phyloP scores from a whole-genome alignment of 2,113 vertebrate species.

The Prinia subflava region DNA sequence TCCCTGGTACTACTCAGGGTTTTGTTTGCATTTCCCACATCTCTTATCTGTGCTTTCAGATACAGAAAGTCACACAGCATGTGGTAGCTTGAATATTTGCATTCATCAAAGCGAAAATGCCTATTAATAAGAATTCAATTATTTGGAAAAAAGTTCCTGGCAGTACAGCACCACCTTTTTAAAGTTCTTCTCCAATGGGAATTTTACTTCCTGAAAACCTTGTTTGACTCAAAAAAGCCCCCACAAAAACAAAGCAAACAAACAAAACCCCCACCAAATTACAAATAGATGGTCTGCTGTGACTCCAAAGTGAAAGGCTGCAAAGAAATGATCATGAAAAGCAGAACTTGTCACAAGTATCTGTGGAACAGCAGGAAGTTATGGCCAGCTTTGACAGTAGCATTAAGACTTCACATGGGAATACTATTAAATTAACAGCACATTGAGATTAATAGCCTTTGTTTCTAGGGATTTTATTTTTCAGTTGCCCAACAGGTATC shows the following conservation, averaged over 20 bases:
- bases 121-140: conserved; percentile 9
- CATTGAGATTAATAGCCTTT: background rate
- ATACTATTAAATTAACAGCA: conserved; percentile 43
- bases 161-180: background rate
- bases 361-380: conserved; percentile 33
- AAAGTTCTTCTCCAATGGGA: background rate
- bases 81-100: background rate
- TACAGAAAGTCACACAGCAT: background rate
- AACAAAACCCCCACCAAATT: too few relatives aligned
- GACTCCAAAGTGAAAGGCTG: background rate
- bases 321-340: background rate
- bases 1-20: background rate
- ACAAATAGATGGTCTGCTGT: background rate
- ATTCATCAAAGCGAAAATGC: background rate
- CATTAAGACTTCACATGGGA: background rate
- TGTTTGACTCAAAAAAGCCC: background rate
- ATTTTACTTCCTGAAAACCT: background rate
- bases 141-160: background rate
- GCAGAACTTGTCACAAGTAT: background rate
- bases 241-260: background rate
- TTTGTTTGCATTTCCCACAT: conserved; percentile 30
- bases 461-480: background rate
- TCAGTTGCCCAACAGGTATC: background rate
- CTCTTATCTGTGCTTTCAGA: background rate
- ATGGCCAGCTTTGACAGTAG: conserved; percentile 33